Conservation (phyloP, 2,888 invertebrate species). For the Oxycera nigricornis region DNA sequence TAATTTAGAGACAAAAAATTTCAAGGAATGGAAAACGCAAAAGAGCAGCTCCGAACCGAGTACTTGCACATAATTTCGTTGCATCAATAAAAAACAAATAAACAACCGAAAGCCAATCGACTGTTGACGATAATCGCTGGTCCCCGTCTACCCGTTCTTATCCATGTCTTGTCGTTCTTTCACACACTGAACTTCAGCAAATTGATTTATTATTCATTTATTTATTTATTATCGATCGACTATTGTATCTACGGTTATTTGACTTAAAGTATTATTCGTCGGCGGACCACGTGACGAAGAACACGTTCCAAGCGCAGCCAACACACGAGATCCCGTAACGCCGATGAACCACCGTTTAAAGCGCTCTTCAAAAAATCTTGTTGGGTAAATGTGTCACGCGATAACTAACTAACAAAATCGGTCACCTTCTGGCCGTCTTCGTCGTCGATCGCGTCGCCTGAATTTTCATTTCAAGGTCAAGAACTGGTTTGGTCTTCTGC, state of each 20-base stretch:
- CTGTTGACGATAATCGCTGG: not conserved
- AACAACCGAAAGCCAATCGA: not conserved
- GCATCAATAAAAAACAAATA: not conserved
- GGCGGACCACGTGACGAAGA: constrained; percentile 21
- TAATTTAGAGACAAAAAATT: not conserved
- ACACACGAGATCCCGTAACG: constrained; percentile 38
- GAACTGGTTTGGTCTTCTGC: constrained; percentile 34
- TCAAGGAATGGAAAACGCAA: not conserved
- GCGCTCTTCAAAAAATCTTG: constrained; percentile 28
- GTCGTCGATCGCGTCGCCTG: constrained; percentile 2
- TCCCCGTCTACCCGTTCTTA: constrained; percentile 26
- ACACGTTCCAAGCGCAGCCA: not conserved
- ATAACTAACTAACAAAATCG: constrained; percentile 39
- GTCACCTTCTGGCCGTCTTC: constrained; percentile 29
- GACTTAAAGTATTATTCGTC: not conserved
- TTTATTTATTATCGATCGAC: constrained; percentile 27
- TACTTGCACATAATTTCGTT: constrained; percentile 8
- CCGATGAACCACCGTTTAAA: constrained; percentile 36
- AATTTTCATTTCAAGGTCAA: constrained; percentile 39
- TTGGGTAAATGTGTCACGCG: constrained; percentile 37
- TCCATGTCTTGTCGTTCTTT: constrained; percentile 8
- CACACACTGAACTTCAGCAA: constrained; percentile 3
- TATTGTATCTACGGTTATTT: constrained; percentile 9
- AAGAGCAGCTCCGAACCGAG: not conserved
- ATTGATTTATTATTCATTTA: constrained; percentile 35